Percentiles rank a stretch among this genome's conserved stretches.
Evolutionary conservation across 2,113 vertebrate species (phyloP).

Genomic region (Hemichromis elongatus): DNA sequence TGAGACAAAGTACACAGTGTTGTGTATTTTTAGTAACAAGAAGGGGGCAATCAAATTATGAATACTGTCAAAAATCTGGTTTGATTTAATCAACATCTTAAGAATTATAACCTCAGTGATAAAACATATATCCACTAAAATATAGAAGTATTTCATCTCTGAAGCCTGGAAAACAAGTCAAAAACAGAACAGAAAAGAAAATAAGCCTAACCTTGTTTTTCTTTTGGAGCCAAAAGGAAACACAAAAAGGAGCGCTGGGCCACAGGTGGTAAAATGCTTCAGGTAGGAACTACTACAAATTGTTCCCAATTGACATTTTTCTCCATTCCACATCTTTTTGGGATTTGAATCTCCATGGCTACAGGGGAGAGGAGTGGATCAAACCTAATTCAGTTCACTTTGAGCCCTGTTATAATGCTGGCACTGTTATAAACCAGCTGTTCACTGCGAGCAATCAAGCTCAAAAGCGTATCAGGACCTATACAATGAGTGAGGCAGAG

Average conservation of each 20-base stretch:
- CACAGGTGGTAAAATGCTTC: conserved; percentile 34
- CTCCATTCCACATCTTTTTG: background rate
- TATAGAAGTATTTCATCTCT: background rate
- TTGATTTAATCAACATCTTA: background rate
- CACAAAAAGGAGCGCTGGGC: background rate
- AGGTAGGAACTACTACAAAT: conserved; percentile 12
- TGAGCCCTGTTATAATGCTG: background rate
- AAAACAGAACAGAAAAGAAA: background rate
- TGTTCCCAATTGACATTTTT: conserved; percentile 27
- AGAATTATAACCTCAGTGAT: background rate
- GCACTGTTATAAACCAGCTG: background rate
- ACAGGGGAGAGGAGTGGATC: background rate
- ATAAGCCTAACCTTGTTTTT: background rate
- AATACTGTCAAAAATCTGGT: background rate
- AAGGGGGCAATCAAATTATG: background rate
- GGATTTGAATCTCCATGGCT: conserved; percentile 11
- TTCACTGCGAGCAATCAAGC: conserved; percentile 18
- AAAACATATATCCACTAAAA: background rate
- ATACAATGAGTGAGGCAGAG: background rate
- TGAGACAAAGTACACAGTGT: background rate
- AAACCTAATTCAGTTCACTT: conserved; percentile 5
- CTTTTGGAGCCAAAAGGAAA: background rate
- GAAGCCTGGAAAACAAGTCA: background rate
- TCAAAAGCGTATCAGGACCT: background rate
- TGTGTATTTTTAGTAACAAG: background rate